phyloP scores from a whole-genome alignment of 2,113 vertebrate species.

The Tychaedon coryphoeus region DNA sequence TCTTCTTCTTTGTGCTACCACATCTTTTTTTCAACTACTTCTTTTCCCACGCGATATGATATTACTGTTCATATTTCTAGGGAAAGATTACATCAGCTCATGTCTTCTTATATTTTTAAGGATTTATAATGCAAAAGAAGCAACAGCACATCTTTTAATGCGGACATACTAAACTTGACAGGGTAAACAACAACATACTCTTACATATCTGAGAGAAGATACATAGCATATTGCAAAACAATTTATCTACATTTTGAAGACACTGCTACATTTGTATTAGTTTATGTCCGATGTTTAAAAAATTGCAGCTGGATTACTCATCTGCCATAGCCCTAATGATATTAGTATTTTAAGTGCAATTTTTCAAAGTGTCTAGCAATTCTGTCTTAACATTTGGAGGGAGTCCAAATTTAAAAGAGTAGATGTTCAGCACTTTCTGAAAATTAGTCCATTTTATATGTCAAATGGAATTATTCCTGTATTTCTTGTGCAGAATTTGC shows the following conservation, averaged over 20 bases:
- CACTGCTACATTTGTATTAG: slow-evolving; percentile 25
- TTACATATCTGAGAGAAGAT: neutral
- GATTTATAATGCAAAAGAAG: slow-evolving; percentile 21
- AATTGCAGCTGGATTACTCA: neutral
- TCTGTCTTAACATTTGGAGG: slow-evolving; percentile 27
- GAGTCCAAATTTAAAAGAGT: slow-evolving; percentile 5
- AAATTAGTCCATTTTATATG: neutral
- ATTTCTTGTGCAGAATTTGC: neutral
- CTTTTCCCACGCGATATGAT: neutral
- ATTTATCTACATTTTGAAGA: slow-evolving; percentile 49
- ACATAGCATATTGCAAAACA: neutral
- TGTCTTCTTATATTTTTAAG: neutral
- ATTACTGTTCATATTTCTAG: neutral
- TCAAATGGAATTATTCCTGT: neutral
- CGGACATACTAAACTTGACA: neutral
- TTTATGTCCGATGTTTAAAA: slow-evolving; percentile 24
- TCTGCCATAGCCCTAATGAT: slow-evolving; percentile 9
- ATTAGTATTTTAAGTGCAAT: slow-evolving; percentile 23
- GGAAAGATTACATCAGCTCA: neutral
- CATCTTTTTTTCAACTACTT: neutral
- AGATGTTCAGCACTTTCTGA: slow-evolving; percentile 22
- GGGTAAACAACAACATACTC: neutral
- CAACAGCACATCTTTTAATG: neutral
- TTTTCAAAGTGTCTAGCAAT: slow-evolving; percentile 48
- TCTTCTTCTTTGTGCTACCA: neutral